Base-by-base conservation (phyloP, 2,888 invertebrate genomes). In the Eristalinus sepulchralis region DNA sequence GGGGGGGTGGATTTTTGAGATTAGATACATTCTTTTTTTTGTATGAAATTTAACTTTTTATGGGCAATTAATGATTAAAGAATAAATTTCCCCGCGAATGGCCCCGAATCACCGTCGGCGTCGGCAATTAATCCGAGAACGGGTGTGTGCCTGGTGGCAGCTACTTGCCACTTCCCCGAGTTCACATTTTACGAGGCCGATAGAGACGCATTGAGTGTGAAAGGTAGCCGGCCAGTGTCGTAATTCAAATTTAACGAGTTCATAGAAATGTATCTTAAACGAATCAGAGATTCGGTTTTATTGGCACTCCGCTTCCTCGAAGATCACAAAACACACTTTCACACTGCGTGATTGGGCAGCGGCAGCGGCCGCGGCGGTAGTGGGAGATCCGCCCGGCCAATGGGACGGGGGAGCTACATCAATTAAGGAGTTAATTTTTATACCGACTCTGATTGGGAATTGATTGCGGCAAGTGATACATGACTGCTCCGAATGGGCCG, bases 221-320 rank as follows among this genome's bases (percentile, higher is more conserved):
- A 70, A 78, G 63, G 62, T 73, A 70, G 64, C 55, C 66, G 53
- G 27, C 27, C 63, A 63, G 62, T 67, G 62, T 11, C 36, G 64
- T n/a, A 63, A 57, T 68, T 67, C 68, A 77, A 64, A 73, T 81
- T 85, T 81, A 64, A 85, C 60, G 85, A 81, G 85, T 77, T 81
- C 80, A 76, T 57, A 60, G 75, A 47, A 75, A 70, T 71, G 77
- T 53, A 78, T 63, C 78, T 73, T 70, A 68, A 68, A 70, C 10
- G 75, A 76, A 73, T 66, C 77, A 13, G 39, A 55, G 36, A 57
- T 70, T 36, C 27, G 59, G 11, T 62, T 34, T 47, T 47, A n/a
- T n/a, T 78, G 67, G 57, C 22, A 22, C 33, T 55, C 39, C 66
- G 55, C 39, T 47, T 47, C 47, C 17, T 8, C n/a, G 10, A 24